Evolutionary conservation across 2,113 vertebrate species (phyloP), one percentile per base, ranked within the genome.

Genomic region (Choloepus hoffmanni): DNA sequence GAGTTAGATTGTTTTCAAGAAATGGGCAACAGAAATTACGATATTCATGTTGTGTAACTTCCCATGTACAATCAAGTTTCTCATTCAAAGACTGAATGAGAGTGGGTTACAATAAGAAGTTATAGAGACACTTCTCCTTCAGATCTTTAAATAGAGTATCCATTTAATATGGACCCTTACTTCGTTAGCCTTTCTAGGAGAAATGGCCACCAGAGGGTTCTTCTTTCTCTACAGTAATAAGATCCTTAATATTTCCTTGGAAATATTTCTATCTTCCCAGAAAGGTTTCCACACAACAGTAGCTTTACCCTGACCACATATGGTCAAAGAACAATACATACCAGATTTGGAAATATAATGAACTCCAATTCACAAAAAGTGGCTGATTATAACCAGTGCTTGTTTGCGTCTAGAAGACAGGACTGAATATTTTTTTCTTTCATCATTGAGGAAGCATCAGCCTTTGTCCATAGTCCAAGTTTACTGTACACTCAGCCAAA

Each of bases 401-500:
- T 97, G 84, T 96, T 97, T 98, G 87, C 96, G 97, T 95, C 97
- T 96, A 97, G 92, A 98, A 63, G 50, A 85, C 81, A 63, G 1
- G 83, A 94, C 8, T 96, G 62, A 1, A 0, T 88, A 65, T 93
- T 96, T 97, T 96, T 96, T 93, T 11, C 2, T 96, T 92, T 95
- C 83, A 79, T 97, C 85, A 92, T 77, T 60, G 87, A 89, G 68
- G 87, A 96, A 94, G 93, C 92, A 77, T 96, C 97, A 98, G 82
- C 93, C 77, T 30, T 94, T 96, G 95, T 98, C 96, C 2, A 0
- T 2, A 0, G 19, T 97, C 98, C 98, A 98, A 97, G 95, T 8
- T 93, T 77, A 95, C 94, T 90, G 28, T 84, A 33, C 55, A 77
- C 73, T 94, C 93, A 95, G 98, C 98, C 98, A 98, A 96, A 97